Base-by-base conservation (phyloP, 2,113 vertebrate species). In the Murina feae region DNA sequence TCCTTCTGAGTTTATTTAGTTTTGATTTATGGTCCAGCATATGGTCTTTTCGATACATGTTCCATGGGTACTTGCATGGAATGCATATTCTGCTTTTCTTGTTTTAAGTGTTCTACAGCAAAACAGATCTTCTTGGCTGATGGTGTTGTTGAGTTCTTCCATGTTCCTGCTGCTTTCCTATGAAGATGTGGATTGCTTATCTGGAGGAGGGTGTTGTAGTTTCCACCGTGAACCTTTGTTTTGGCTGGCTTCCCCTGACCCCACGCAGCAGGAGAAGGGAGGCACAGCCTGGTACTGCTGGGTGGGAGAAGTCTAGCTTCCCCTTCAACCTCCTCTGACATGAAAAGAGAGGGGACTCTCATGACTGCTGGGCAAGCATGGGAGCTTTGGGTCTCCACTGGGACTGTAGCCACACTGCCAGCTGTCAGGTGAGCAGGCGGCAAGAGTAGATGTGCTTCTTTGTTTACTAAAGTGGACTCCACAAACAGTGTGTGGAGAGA, bases 161-260 rank as follows among this genome's bases (percentile, higher is more conserved):
- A 0, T 16, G 9, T 7, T 35, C 23, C 20, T 75, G 81, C 9
- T 49, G 44, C 11, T 39, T 55, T 17, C 25, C 53, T 32, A 5
- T 1, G 11, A 0, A 11, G 42, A 32, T 58, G n/a, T 37, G 21
- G 14, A 1, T 20, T 16, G 12, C 0, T 1, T 60, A 8, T 7
- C 23, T 21, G 58, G 49, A 60, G 51, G 60, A 66, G 37, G 4
- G 4, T 20, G 17, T 12, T 42, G n/a, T 51, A 2, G 17, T 55
- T n/a, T 74, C 37, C 47, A 13, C 2, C 1, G 18, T 30, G 12
- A 13, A 1, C 11, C 25, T 88, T 16, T 35, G 16, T 37, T 53
- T 39, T 18, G 14, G 53, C 13, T 13, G 17, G 23, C 65, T 74
- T 20, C 84, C 55, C 66, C 17, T 53, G 42, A 21, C 0, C 17